Evolutionary conservation across 2,888 invertebrate genomes (phyloP), one percentile per base, ranked within the genome.

Genomic region (Scaptomyza parva): DNA sequence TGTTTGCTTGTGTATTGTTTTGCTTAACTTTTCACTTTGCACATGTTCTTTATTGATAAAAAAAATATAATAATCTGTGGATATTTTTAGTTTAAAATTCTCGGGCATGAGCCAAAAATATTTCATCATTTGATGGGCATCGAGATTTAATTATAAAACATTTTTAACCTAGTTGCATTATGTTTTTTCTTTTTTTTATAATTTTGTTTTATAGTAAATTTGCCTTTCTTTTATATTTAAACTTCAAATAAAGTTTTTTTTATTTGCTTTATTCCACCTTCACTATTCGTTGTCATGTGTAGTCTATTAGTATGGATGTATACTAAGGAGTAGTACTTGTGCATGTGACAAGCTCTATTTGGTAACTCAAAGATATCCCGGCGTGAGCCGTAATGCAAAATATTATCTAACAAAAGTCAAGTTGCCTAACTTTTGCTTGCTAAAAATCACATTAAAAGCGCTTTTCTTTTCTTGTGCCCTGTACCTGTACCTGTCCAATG

Each of bases 321-420:
- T 61, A 26, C 33, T 54, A 62, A 18, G 70, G 26, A 72, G 47
- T 45, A 51, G 39, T 54, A 35, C 8, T 35, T 35, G 35, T 37
- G 81, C 87, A 84, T 54, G 39, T 88, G 88, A 83, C 82, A 83
- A 72, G 88, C 57, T 73, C 73, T 68, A 83, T 88, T 79, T 86
- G 66, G 48, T 47, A 30, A 22, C 79, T 76, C 86, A 88, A 86
- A 88, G 88, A 73, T 60, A 64, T 78, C 89, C 89, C 85, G 90
- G 85, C 44, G 89, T 50, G 88, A 64, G 81, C 75, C 69, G 76
- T 89, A 88, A 89, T 90, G 74, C 69, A 74, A 81, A 89, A 85
- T 78, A 81, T 89, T 89, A 83, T 83, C 76, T 72, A 76, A 89
- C 88, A 88, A 89, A 87, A 86, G 79, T 76, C 55, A 50, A 40